These are phyloP conservation scores for Drosophila quadrilineata DNA, from an alignment of 1,140 invertebrate species.

Conservation along the genomic window DNA sequence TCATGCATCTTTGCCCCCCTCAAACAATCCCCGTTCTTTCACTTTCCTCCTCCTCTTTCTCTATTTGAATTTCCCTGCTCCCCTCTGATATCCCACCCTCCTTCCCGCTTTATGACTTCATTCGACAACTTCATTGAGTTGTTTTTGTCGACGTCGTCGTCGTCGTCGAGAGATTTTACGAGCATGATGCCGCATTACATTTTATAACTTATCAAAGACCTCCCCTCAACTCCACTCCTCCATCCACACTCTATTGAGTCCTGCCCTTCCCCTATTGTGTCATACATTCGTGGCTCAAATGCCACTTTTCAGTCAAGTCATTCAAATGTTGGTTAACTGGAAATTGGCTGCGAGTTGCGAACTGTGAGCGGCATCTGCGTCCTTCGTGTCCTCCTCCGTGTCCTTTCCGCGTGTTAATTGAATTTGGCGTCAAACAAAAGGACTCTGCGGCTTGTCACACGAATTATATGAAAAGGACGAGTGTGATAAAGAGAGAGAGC, in stretches of 20 bases:
- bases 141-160: background rate
- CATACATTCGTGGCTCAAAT: too few species aligned
- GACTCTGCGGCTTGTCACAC: constrained; percentile 3
- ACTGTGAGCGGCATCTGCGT: too few species aligned
- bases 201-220: constrained; percentile 74
- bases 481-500: constrained; percentile 13
- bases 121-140: constrained; percentile 6
- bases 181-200: constrained; percentile 70
- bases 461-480: too few species aligned
- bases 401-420: constrained; percentile 75
- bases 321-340: too few species aligned
- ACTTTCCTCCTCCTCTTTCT: background rate
- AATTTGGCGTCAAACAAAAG: constrained; percentile 69
- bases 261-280: too few species aligned
- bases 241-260: background rate
- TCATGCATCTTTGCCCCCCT: constrained; percentile 43
- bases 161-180: constrained; percentile 69
- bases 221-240: constrained; percentile 3
- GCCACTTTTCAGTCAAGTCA: constrained; percentile 13
- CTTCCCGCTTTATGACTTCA: constrained; percentile 9
- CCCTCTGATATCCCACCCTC: background rate
- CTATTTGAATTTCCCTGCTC: constrained; percentile 21
- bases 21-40: background rate
- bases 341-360: constrained; percentile 52
- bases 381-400: too few species aligned